Conservation (phyloP, 2,888 invertebrate genomes). For the Panzeria rudis region DNA sequence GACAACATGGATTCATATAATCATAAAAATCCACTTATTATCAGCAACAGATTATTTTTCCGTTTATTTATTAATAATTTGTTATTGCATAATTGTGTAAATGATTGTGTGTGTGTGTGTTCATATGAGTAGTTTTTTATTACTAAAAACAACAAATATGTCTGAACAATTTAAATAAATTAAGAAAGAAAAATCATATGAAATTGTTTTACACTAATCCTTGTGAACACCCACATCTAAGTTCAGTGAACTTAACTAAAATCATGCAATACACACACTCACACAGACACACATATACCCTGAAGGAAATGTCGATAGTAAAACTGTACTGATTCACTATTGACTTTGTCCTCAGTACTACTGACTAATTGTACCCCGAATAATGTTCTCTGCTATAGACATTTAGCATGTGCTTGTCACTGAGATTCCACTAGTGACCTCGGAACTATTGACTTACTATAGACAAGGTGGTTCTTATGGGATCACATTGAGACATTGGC, state of each 20-base stretch:
- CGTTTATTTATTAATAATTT: slow-evolving; percentile 57
- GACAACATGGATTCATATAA: neutral
- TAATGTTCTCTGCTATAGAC: no score
- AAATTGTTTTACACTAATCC: slow-evolving; percentile 43
- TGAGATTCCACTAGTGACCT: no score
- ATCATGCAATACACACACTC: neutral
- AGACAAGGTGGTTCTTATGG: no score
- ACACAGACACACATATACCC: neutral
- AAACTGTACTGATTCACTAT: no score
- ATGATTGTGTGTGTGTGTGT: neutral
- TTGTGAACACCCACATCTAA: slow-evolving; percentile 27
- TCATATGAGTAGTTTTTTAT: slow-evolving; percentile 9
- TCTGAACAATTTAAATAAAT: slow-evolving; percentile 14
- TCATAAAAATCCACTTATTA: slow-evolving; percentile 63
- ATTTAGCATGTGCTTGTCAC: no score
- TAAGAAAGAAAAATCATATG: neutral
- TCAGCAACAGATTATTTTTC: slow-evolving; percentile 66
- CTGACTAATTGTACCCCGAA: no score
- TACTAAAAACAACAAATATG: slow-evolving; percentile 28
- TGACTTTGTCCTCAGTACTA: no score
- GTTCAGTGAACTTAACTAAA: slow-evolving; percentile 58
- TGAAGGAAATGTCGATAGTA: no score
- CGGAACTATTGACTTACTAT: no score
- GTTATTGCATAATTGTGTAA: slow-evolving; percentile 16
- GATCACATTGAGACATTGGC: no score